phyloP scores from a whole-genome alignment of 2,888 invertebrate genomes.

The Drosophila prolongata region DNA sequence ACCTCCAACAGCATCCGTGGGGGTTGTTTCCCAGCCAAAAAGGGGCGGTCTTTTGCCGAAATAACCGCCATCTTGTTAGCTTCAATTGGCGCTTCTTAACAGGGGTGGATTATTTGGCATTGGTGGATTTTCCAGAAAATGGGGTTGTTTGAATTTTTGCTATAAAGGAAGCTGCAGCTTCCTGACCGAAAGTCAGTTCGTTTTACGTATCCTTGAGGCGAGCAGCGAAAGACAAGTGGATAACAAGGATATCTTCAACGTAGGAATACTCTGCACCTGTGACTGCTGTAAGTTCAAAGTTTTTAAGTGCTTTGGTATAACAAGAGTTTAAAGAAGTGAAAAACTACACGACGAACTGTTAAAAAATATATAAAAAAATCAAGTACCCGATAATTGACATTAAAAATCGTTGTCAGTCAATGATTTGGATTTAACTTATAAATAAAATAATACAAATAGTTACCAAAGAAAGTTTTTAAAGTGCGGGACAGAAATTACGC shows the following conservation, averaged over 20 bases:
- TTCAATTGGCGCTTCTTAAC: conserved; percentile 44
- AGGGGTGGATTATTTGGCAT: conserved; percentile 5
- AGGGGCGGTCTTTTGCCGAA: conserved; percentile 15
- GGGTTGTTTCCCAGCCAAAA: conserved; percentile 6
- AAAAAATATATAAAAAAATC: background rate
- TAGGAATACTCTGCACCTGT: conserved; percentile 11
- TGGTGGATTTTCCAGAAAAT: background rate
- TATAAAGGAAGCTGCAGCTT: conserved; percentile 79
- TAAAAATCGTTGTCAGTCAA: no score
- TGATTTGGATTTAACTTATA: no score
- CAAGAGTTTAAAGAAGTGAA: no score
- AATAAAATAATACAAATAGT: no score
- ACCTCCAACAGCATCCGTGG: conserved; percentile 28
- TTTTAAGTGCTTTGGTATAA: background rate
- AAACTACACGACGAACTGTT: background rate
- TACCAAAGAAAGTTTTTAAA: background rate
- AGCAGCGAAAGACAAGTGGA: conserved; percentile 12
- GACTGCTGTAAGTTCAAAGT: conserved; percentile 14
- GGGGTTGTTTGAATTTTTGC: conserved; percentile 40
- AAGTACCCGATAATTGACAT: no score
- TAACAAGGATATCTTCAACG: background rate
- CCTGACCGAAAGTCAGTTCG: conserved; percentile 59
- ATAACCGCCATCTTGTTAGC: conserved; percentile 62
- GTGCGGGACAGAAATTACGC: background rate
- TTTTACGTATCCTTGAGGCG: conserved; percentile 45